These are phyloP conservation scores for Heterodera schachtii DNA, from an alignment of 1,140 invertebrate species.

Conservation along the genomic window DNA sequence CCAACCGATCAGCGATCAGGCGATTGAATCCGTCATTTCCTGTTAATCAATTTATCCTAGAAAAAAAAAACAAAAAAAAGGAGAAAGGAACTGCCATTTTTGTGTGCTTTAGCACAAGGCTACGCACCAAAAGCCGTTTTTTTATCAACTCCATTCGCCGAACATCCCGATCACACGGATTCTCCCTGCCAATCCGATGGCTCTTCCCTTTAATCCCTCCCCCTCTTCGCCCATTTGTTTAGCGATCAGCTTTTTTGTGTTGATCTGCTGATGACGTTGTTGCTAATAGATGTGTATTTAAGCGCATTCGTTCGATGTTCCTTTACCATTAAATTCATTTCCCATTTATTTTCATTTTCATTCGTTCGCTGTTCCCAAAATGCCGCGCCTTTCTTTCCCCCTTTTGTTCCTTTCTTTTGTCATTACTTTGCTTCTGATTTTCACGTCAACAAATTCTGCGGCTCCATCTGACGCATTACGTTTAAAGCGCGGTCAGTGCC, in stretches of 20 bases:
- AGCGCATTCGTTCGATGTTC: neutral
- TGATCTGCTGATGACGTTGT: neutral
- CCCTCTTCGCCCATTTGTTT: neutral
- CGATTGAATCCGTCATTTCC: no score
- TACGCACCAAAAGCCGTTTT: no score
- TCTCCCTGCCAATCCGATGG: no score
- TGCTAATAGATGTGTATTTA: neutral
- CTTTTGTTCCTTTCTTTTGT: neutral
- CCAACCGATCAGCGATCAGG: neutral
- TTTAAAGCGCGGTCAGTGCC: neutral
- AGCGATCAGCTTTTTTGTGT: neutral
- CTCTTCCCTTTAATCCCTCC: no score
- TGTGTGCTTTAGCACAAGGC: no score
- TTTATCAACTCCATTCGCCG: no score
- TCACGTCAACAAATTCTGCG: neutral
- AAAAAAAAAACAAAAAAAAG: no score
- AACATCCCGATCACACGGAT: no score
- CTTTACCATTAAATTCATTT: neutral
- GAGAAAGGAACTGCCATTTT: no score
- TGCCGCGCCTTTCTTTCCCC: neutral
- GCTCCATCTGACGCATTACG: neutral
- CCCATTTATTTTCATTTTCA: neutral
- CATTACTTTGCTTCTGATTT: neutral
- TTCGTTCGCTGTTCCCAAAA: neutral
- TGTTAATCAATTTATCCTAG: no score